Evolutionary conservation across 2,888 invertebrate species (phyloP).

Genomic region (Melipona beecheii): DNA sequence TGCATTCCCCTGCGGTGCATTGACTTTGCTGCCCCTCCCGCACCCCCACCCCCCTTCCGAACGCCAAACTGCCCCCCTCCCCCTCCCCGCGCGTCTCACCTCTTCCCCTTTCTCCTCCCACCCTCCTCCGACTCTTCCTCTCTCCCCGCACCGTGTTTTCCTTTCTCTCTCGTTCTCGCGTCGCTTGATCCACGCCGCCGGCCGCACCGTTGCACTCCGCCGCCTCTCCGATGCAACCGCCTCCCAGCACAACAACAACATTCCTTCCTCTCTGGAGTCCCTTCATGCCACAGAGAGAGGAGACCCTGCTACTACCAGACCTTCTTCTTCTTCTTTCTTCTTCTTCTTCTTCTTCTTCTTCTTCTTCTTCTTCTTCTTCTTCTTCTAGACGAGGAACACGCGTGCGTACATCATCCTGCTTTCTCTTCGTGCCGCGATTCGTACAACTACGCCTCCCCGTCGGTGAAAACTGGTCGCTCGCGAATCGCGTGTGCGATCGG

Average conservation of each 20-base stretch:
- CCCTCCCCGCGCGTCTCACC: conserved; percentile 46
- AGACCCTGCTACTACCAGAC: conserved; percentile 66
- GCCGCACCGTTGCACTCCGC: conserved; percentile 67
- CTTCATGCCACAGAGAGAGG: conserved; percentile 75
- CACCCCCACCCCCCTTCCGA: too few species aligned
- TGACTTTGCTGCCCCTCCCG: conserved; percentile 78
- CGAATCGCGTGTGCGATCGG: conserved; percentile 70
- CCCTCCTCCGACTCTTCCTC: conserved; percentile 34
- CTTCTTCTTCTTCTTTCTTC: conserved; percentile 33
- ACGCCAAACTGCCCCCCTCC: conserved; percentile 56
- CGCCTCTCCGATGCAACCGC: conserved; percentile 75
- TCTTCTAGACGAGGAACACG: conserved; percentile 18
- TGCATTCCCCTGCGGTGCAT: conserved; percentile 83
- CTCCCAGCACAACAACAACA: conserved; percentile 82
- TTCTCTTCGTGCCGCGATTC: background rate
- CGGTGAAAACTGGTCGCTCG: conserved; percentile 67
- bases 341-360: conserved; percentile 44
- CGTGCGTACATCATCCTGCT: background rate
- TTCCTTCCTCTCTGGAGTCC: conserved; percentile 77
- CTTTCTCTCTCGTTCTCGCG: conserved; percentile 31
- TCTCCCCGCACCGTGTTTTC: conserved; percentile 38
- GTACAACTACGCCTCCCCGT: conserved; percentile 42
- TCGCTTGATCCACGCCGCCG: conserved; percentile 64
- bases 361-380: background rate
- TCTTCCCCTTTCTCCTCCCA: conserved; percentile 35